Percentiles rank a stretch among this genome's conserved stretches.
These are phyloP conservation scores for Amphiprion clarkii DNA, from an alignment of 2,797 vertebrate genomes.

Conservation along the genomic window DNA sequence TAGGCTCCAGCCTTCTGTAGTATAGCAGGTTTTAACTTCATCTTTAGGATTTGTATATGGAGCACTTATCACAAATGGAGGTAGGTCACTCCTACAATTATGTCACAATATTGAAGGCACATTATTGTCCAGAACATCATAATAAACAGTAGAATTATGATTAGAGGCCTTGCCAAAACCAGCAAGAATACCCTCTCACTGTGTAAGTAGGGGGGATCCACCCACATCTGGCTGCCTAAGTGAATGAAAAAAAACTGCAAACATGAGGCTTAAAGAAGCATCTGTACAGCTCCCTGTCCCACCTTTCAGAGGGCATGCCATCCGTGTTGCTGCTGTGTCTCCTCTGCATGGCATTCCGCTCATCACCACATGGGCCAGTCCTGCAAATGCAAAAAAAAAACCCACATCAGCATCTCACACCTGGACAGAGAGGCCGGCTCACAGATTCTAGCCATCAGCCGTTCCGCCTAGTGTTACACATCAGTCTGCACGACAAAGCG, in stretches of 20 bases:
- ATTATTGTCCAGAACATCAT: neutral
- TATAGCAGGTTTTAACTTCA: neutral
- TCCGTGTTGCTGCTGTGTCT: slow-evolving; percentile 99
- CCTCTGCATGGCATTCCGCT: slow-evolving; percentile 96
- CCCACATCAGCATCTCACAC: slow-evolving; percentile 7
- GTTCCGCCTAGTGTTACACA: neutral
- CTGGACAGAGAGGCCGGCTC: neutral
- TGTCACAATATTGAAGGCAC: too few relatives aligned
- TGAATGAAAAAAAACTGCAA: neutral
- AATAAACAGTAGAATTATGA: neutral
- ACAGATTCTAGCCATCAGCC: neutral
- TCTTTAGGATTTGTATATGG: too few relatives aligned
- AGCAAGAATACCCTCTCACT: neutral
- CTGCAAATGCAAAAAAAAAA: slow-evolving; percentile 52
- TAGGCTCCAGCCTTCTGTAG: neutral
- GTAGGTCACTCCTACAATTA: too few relatives aligned
- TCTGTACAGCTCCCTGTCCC: slow-evolving; percentile 22
- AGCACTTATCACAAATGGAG: too few relatives aligned
- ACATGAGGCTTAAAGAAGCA: neutral
- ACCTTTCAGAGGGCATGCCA: slow-evolving; percentile 94
- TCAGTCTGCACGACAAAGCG: fast-evolving
- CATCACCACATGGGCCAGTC: slow-evolving; percentile 85
- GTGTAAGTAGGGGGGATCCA: neutral
- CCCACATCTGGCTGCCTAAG: neutral
- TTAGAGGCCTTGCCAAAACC: too few relatives aligned